A percentile compares a stretch with the other conserved stretches of the same genome.
phyloP scores from a whole-genome alignment of 2,113 vertebrate species.

The Nettapus auritus region DNA sequence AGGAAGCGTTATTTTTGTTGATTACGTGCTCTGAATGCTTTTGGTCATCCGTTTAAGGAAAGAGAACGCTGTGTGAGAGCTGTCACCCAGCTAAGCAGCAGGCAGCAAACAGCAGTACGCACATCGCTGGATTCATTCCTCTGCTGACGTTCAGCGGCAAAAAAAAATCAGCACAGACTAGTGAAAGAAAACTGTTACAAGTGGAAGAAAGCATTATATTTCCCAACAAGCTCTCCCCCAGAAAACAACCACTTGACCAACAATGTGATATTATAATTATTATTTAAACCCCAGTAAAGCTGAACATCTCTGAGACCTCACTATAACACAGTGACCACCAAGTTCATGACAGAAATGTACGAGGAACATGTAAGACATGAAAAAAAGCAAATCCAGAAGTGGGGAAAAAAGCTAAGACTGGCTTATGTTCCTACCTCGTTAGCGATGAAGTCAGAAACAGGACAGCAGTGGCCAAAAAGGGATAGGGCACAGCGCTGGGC shows the following conservation, averaged over 20 bases:
- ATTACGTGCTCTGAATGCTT: neutral
- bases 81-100: neutral
- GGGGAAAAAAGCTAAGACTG: neutral
- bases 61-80: neutral
- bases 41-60: neutral
- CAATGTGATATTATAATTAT: neutral
- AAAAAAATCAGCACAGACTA: neutral
- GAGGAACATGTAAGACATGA: fast-evolving
- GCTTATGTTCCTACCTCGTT: neutral
- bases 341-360: neutral
- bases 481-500: neutral
- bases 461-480: neutral
- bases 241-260: neutral
- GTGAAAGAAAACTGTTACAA: neutral
- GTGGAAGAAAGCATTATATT: neutral
- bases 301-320: neutral
- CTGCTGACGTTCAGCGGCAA: neutral
- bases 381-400: neutral
- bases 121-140: neutral
- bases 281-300: neutral
- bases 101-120: neutral
- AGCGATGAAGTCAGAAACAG: neutral
- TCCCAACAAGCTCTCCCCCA: neutral
- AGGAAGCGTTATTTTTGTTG: neutral
- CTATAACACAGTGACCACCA: neutral